A percentile compares a stretch with the other conserved stretches of the same genome.
Conservation (phyloP, 2,888 invertebrate genomes). For the Mimas tiliae region DNA sequence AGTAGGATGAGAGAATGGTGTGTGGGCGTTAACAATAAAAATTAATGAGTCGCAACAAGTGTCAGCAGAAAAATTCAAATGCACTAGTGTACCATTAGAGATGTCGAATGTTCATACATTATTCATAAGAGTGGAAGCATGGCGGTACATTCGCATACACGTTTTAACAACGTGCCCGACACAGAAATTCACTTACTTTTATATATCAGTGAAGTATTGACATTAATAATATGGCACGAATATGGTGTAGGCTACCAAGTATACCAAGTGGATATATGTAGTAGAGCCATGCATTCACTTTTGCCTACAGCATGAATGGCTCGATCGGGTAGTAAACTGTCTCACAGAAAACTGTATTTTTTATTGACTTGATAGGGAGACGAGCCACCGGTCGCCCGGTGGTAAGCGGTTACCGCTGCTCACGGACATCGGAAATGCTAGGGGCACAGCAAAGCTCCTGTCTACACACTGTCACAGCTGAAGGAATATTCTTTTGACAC, state of each 20-base stretch:
- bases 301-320: no score
- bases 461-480: no score
- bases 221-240: not conserved
- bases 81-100: slow-evolving; percentile 43
- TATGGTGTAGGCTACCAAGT: not conserved
- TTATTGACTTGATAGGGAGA: no score
- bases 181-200: slow-evolving; percentile 57
- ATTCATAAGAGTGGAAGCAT: slow-evolving; percentile 42
- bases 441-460: no score
- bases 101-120: slow-evolving; percentile 44
- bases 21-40: not conserved
- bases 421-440: no score
- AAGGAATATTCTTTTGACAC: no score
- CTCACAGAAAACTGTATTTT: no score
- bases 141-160: slow-evolving; percentile 37
- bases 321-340: no score
- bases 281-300: not conserved
- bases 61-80: slow-evolving; percentile 39
- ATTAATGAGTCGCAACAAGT: not conserved
- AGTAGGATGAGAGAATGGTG: not conserved
- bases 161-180: slow-evolving; percentile 52
- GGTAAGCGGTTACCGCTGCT: no score
- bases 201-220: slow-evolving; percentile 34
- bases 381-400: no score
- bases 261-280: not conserved